These are phyloP conservation scores for Pseudachorutes palmiensis DNA, from an alignment of 1,140 invertebrate genomes.

Conservation along the genomic window DNA sequence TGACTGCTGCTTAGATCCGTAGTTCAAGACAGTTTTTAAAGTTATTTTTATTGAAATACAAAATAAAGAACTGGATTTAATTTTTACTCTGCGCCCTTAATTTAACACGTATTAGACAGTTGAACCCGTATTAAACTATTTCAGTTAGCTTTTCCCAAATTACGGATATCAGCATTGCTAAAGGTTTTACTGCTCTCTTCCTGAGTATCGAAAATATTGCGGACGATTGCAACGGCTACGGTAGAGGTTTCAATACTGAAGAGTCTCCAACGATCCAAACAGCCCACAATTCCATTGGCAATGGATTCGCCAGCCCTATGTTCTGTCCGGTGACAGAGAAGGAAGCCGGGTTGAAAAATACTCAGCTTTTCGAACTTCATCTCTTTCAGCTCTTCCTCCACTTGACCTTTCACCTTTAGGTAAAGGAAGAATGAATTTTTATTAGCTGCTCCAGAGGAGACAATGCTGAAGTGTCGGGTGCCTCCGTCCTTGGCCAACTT, in stretches of 20 bases:
- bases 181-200: conserved; percentile 24
- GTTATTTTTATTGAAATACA: too few species aligned
- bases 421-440: conserved; percentile 41
- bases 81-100: too few species aligned
- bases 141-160: conserved; percentile 29
- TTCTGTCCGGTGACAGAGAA: conserved; percentile 40
- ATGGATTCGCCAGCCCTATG: conserved; percentile 34
- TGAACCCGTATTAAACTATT: not conserved
- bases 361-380: conserved; percentile 40
- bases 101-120: too few species aligned
- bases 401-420: conserved; percentile 41
- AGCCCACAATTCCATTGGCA: conserved; percentile 17
- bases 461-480: conserved; percentile 47
- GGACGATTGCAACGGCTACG: conserved; percentile 38
- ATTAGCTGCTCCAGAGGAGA: conserved; percentile 44
- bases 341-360: conserved; percentile 41
- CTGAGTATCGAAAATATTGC: conserved; percentile 25
- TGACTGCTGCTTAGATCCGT: too few species aligned
- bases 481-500: conserved; percentile 46
- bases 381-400: conserved; percentile 40
- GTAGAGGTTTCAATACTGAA: conserved; percentile 33
- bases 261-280: conserved; percentile 28
- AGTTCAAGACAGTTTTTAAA: too few species aligned
- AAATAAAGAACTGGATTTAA: too few species aligned
- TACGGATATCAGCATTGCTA: conserved; percentile 32